These are phyloP conservation scores for Graptemys geographica DNA, from an alignment of 2,797 vertebrate genomes.

Conservation along the genomic window DNA sequence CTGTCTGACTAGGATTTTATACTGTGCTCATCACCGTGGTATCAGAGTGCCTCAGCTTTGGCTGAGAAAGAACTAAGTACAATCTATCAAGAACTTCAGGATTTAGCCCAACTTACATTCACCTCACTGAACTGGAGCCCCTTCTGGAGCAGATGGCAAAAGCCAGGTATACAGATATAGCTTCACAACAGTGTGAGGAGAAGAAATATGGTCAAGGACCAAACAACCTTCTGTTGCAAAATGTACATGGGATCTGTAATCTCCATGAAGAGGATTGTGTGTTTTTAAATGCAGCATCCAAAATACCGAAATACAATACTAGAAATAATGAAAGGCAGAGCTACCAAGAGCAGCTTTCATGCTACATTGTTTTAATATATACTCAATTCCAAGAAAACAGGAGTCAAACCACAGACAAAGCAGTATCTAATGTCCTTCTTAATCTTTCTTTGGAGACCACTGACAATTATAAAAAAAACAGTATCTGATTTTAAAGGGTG, in stretches of 20 bases:
- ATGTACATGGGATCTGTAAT: not conserved
- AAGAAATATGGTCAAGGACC: not conserved
- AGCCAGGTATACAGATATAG: not conserved
- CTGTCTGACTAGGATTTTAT: not conserved
- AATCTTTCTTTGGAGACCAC: not conserved
- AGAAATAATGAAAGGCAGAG: not conserved
- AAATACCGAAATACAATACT: not conserved
- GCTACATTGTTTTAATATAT: not conserved
- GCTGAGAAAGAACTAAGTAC: not conserved
- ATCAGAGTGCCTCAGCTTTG: not conserved
- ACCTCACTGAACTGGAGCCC: not conserved
- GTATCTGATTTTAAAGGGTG: slow-evolving; percentile 1
- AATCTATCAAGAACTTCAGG: not conserved
- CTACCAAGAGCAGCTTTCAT: not conserved
- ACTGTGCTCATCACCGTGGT: not conserved
- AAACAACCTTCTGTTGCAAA: not conserved
- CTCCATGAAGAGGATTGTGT: not conserved
- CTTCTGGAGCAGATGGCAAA: not conserved
- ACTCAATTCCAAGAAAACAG: slow-evolving; percentile 7
- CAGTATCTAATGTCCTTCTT: not conserved
- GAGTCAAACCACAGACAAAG: not conserved
- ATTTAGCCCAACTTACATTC: not conserved
- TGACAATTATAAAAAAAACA: not conserved
- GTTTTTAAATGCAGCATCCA: not conserved
- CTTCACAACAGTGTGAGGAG: not conserved